phyloP scores from a whole-genome alignment of 2,113 vertebrate genomes.

The Lepus europaeus region DNA sequence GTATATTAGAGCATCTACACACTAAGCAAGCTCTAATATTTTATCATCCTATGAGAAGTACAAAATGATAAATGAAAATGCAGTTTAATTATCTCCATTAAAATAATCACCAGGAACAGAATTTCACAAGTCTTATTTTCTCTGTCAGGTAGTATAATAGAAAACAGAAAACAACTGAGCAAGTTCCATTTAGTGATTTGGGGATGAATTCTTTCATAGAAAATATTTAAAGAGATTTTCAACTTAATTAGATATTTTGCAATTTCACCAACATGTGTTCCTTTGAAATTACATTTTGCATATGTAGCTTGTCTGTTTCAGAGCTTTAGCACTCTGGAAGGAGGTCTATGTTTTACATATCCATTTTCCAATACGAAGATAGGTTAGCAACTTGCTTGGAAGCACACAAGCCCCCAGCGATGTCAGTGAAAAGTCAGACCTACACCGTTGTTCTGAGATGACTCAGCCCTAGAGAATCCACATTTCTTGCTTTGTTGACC shows the following conservation, averaged over 20 bases:
- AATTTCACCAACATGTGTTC: not conserved
- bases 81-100: constrained; percentile 23
- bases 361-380: not conserved
- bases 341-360: not conserved
- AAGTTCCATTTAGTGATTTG: constrained; percentile 35
- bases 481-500: constrained; percentile 30
- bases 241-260: not conserved
- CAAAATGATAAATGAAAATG: constrained; percentile 25
- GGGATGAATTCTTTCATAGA: constrained; percentile 39
- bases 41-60: not conserved
- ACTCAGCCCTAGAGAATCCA: constrained; percentile 33
- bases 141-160: constrained; percentile 9
- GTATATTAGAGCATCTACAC: not conserved
- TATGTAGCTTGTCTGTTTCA: not conserved
- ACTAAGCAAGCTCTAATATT: not conserved
- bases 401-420: not conserved
- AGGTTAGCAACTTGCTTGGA: constrained; percentile 23
- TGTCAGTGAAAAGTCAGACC: not conserved
- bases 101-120: not conserved
- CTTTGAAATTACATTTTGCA: constrained; percentile 36
- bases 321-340: not conserved
- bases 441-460: not conserved
- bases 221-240: not conserved
- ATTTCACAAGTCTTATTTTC: constrained; percentile 1
- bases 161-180: not conserved